Evolutionary conservation across 1,140 invertebrate species (phyloP), one percentile per base, ranked within the genome.

Genomic region (Probaryconus sp.): DNA sequence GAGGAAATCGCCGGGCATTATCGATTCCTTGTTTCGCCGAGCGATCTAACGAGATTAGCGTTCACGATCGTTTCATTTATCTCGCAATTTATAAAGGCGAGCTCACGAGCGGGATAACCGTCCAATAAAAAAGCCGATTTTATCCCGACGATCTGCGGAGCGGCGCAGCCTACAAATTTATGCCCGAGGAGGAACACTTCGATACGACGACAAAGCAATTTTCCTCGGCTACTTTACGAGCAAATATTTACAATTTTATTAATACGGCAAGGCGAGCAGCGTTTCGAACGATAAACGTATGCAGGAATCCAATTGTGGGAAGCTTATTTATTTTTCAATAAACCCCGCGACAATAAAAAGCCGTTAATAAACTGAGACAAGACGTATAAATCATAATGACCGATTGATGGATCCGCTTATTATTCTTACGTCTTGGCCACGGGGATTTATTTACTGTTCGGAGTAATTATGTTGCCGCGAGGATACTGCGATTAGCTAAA

Each of bases 41-140:
- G 17, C 18, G 43, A 60, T 60, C 30, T 26, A 30, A 28, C 56
- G 38, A 47, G 56, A 60, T 60, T 60, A 56, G 24, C n/a, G 20
- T 9, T n/a, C n/a, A n/a, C 11, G 10, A 50, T 50, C 31, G 31
- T 50, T 14, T 1, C 18, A 9, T 14, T 37, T 21, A 35, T 50
- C 30, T 50, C 3, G 5, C 5, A 9, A 28, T 17, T 20, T 14
- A 18, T 42, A 28, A 53, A n/a, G n/a, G n/a, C n/a, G 21, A 53
- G 28, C 37, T 42, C 16, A 1, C n/a, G 9, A 37, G 43, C 30
- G 26, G 6, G 13, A 47, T 47, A n/a, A n/a, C n/a, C n/a, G n/a
- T n/a, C n/a, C n/a, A n/a, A n/a, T n/a, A n/a, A n/a, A n/a, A n/a
- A n/a, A n/a, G n/a, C n/a, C n/a, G n/a, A 18, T 31, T 58, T 58